Evolutionary conservation across 2,797 vertebrate genomes (phyloP), one percentile per base, ranked within the genome.

Genomic region (Thalassophryne amazonica): DNA sequence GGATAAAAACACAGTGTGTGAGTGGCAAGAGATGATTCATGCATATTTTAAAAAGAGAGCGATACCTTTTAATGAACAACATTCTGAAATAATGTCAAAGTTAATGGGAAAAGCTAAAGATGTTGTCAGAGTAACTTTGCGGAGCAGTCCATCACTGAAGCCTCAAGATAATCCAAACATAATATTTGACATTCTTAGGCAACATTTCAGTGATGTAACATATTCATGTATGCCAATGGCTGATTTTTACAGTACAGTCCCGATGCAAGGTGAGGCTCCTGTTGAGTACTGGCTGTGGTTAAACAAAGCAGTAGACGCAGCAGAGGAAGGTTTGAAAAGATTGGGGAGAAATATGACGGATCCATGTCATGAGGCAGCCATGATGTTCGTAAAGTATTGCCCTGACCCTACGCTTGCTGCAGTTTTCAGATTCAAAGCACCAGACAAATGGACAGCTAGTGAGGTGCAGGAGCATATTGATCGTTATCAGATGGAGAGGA

Each of bases 371-470:
- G 62, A 61, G 12, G 57, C 25, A 7, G 14, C 36, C 7, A 57
- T 50, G 39, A 67, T 71, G 59, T 71, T 71, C 22, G 34, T 75
- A 1, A 75, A 61, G 14, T 13, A 63, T 12, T 71, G 58, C 6
- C 62, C 72, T n/a, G 48, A 75, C 10, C 27, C 39, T 6, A 7
- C n/a, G 0, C 52, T 70, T 11, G 25, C 46, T 17, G 28, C 29
- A 1, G 18, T 64, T 2, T 15, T 69, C 0, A 51, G 31, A 20
- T 61, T 58, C 1, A 70, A 74, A 19, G 18, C 57, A 16, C 33
- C 40, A 33, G 56, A 43, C 2, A 33, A 38, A 15, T 56, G 51
- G 50, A 27, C 25, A 21, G 27, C 21, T 9, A 17, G 34, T 57
- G 57, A 80, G 2, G 29, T 69, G 1, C 63, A 80, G 3, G 60